These are phyloP conservation scores for Chondrilla cf. caribensis DNA, from an alignment of 37 sponge, comb jelly and placozoan genomes.

Conservation along the genomic window DNA sequence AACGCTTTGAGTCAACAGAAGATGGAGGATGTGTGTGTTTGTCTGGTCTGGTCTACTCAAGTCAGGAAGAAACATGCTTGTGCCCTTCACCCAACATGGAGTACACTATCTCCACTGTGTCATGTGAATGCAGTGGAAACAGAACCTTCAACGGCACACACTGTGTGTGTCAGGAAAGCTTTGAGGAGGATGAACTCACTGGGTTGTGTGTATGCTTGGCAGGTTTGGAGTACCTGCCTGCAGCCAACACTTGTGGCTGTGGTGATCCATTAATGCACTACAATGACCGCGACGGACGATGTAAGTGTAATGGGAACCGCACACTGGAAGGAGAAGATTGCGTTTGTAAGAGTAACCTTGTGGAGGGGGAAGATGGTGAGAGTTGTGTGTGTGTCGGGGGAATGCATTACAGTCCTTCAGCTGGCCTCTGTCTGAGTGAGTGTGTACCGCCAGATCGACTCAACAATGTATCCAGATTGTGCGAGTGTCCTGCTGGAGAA, in stretches of 20 bases:
- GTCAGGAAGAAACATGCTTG: too few relatives aligned
- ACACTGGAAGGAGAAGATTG: slow-evolving; percentile 8
- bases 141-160: background rate
- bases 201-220: too few relatives aligned
- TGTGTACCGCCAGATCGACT: background rate
- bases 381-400: background rate
- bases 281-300: background rate
- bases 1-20: background rate
- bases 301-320: background rate
- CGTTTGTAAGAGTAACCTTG: background rate
- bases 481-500: background rate
- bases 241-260: too few relatives aligned
- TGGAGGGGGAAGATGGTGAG: background rate
- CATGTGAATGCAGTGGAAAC: background rate
- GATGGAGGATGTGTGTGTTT: too few relatives aligned
- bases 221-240: too few relatives aligned
- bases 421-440: too few relatives aligned
- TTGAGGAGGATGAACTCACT: too few relatives aligned
- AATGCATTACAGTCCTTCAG: too few relatives aligned
- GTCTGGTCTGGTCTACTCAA: too few relatives aligned
- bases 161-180: background rate
- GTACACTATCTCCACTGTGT: background rate
- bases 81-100: background rate
- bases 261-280: background rate
- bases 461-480: background rate